phyloP scores from a whole-genome alignment of 2,113 vertebrate species.

The Serilophus lunatus region DNA sequence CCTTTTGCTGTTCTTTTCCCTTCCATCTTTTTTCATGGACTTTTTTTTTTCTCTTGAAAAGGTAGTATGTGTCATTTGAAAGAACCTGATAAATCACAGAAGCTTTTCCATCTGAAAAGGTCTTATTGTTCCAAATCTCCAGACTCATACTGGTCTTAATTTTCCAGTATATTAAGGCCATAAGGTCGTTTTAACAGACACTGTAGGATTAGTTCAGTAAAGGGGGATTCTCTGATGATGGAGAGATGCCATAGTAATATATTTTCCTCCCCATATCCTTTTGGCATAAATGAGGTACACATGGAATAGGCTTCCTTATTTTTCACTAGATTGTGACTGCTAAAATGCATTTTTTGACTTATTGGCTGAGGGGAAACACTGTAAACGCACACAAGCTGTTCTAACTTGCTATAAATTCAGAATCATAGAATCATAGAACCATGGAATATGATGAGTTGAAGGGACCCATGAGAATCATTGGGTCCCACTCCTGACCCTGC shows the following conservation, averaged over 20 bases:
- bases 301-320: not conserved
- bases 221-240: not conserved
- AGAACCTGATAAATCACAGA: not conserved
- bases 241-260: not conserved
- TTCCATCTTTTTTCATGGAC: not conserved
- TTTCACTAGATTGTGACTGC: not conserved
- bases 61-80: not conserved
- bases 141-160: not conserved
- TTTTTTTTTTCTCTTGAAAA: not conserved
- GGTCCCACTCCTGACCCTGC: not conserved
- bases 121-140: conserved; percentile 19
- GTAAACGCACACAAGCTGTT: not conserved
- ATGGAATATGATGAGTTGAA: not conserved
- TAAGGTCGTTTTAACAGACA: not conserved
- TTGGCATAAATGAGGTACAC: not conserved
- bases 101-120: not conserved
- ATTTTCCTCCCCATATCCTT: not conserved
- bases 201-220: not conserved
- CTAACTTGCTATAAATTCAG: not conserved
- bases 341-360: not conserved
- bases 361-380: not conserved
- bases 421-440: not conserved
- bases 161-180: not conserved
- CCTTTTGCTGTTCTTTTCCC: not conserved
- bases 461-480: not conserved